A percentile compares a stretch with the other conserved stretches of the same genome.
Conservation (phyloP, 2,797 vertebrate species). For the Mormyrops boulengeri region DNA sequence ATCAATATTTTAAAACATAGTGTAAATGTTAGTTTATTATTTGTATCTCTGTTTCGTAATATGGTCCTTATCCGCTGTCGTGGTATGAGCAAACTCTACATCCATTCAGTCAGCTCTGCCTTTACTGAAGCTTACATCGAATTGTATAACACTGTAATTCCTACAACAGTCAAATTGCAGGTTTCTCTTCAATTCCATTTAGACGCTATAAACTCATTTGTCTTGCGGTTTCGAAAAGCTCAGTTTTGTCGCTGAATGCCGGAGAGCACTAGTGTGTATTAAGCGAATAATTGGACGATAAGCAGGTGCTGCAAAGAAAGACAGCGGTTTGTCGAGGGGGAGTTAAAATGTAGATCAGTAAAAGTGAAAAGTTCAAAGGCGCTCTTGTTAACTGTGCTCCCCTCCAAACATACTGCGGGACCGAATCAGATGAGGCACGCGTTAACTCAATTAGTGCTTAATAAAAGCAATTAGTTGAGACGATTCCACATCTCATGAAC, state of each 20-base stretch:
- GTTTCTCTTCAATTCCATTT: conserved; percentile 50
- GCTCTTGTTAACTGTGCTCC: conserved; percentile 49
- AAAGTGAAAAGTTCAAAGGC: conserved; percentile 53
- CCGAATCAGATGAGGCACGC: not conserved
- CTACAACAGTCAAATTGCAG: conserved; percentile 44
- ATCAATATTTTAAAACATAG: not conserved
- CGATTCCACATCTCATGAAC: not conserved
- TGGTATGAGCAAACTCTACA: conserved; percentile 18
- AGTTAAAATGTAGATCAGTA: conserved; percentile 37
- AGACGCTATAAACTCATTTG: conserved; percentile 46
- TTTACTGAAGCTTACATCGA: conserved; percentile 36
- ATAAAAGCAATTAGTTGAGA: not conserved
- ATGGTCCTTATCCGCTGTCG: not conserved
- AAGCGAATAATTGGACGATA: conserved; percentile 60
- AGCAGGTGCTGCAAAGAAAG: conserved; percentile 57
- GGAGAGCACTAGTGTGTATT: conserved; percentile 49
- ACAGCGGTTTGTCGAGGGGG: conserved; percentile 32
- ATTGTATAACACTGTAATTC: conserved; percentile 41
- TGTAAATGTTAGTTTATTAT: not conserved
- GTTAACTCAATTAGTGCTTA: conserved; percentile 11
- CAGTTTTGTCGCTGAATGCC: conserved; percentile 47
- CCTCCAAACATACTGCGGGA: conserved; percentile 1
- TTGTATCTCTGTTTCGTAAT: conserved; percentile 14
- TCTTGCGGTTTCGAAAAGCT: conserved; percentile 45
- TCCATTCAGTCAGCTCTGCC: conserved; percentile 39